A percentile compares a stretch with the other conserved stretches of the same genome.
Evolutionary conservation across 2,113 vertebrate species (phyloP).

Genomic region (Isurus oxyrinchus): DNA sequence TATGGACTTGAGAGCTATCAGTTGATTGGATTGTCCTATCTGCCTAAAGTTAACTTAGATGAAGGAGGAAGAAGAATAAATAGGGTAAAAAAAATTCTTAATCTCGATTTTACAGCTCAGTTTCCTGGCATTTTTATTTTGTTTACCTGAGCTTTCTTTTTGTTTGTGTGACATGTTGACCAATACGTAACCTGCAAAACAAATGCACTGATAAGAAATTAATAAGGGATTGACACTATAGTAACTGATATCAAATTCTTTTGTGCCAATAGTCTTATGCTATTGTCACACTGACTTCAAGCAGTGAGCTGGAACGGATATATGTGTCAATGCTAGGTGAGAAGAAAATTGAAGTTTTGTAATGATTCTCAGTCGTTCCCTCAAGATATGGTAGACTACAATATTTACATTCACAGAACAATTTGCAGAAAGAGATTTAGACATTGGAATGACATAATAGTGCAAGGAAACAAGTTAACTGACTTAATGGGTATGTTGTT

Average conservation of each 20-base stretch:
- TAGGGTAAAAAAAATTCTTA: not conserved
- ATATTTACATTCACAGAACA: not conserved
- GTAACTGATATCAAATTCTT: not conserved
- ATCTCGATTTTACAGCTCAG: not conserved
- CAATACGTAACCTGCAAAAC: not conserved
- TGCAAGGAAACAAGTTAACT: not conserved
- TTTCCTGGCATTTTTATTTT: not conserved
- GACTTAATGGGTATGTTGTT: not conserved
- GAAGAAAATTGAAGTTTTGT: not conserved
- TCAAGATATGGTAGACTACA: not conserved
- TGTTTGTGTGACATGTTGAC: not conserved
- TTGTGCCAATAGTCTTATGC: not conserved
- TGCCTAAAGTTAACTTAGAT: not conserved
- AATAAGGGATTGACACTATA: not conserved
- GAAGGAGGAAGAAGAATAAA: not conserved
- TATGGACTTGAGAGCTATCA: not conserved
- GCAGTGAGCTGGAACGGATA: not conserved
- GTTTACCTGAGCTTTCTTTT: not conserved
- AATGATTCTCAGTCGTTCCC: not conserved
- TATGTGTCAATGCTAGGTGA: not conserved
- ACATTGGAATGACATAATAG: not conserved
- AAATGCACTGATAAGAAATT: not conserved
- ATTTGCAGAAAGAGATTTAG: not conserved
- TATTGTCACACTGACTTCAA: not conserved
- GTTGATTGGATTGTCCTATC: not conserved